Evolutionary conservation across 2,888 invertebrate genomes (phyloP).

Genomic region (Nipponacmea schrenckii): DNA sequence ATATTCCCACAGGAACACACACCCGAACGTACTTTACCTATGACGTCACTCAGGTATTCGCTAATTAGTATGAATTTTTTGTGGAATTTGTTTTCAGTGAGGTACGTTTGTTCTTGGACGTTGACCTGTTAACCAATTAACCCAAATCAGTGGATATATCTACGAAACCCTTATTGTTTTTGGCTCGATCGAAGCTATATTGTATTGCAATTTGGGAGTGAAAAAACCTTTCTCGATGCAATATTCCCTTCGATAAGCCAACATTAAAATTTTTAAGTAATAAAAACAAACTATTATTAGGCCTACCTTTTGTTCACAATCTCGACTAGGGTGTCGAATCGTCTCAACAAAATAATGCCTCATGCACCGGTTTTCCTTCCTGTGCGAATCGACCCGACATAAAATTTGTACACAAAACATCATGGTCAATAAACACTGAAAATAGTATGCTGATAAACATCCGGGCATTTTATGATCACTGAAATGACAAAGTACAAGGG

Average conservation of each 20-base stretch:
- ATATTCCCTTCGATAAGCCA: not conserved
- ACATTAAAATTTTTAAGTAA: not conserved
- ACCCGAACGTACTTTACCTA: not conserved
- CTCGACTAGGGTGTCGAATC: conserved; percentile 37
- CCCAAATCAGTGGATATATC: too few relatives aligned
- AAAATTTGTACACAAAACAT: not conserved
- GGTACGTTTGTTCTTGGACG: too few relatives aligned
- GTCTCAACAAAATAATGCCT: conserved; percentile 46
- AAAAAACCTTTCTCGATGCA: too few relatives aligned
- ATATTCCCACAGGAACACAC: not conserved
- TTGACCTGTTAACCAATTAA: too few relatives aligned
- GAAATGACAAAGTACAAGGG: too few relatives aligned
- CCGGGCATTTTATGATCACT: not conserved
- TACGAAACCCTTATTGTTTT: too few relatives aligned
- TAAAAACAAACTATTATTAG: too few relatives aligned
- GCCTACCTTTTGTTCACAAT: conserved; percentile 40
- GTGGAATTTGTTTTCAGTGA: too few relatives aligned
- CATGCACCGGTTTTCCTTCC: conserved; percentile 40
- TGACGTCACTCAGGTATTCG: too few relatives aligned
- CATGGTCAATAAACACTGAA: not conserved
- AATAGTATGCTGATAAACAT: not conserved
- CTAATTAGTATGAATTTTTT: too few relatives aligned
- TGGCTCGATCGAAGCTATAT: too few relatives aligned
- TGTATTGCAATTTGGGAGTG: too few relatives aligned
- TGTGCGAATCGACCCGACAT: conserved; percentile 11